Percentiles rank a stretch among this genome's conserved stretches.
These are phyloP conservation scores for Coleophora flavipennella DNA, from an alignment of 2,888 invertebrate species.

Conservation along the genomic window DNA sequence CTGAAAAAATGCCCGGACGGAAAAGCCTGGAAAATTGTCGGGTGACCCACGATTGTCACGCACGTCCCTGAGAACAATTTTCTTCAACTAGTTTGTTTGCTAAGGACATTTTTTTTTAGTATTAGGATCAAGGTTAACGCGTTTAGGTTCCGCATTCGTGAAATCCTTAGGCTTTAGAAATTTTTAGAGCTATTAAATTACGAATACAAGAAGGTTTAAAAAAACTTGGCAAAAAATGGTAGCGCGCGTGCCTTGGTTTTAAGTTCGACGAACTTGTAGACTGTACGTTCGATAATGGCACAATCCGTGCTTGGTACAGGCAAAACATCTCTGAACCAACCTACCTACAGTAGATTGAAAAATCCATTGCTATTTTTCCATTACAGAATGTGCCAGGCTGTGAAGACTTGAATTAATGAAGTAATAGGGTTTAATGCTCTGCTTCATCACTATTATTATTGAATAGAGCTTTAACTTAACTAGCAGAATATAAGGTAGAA, in stretches of 20 bases:
- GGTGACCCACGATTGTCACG: too few relatives aligned
- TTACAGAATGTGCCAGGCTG: slow-evolving; percentile 27
- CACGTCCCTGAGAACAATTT: too few relatives aligned
- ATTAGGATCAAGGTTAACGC: too few relatives aligned
- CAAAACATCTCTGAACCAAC: not conserved
- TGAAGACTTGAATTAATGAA: slow-evolving; percentile 10
- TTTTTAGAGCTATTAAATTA: too few relatives aligned
- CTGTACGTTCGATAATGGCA: not conserved
- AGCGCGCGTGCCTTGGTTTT: not conserved
- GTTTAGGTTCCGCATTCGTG: too few relatives aligned
- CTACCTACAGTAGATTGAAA: not conserved
- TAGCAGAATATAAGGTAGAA: too few relatives aligned
- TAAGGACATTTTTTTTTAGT: too few relatives aligned
- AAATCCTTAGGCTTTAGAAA: too few relatives aligned
- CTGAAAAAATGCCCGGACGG: too few relatives aligned
- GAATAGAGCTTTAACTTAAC: not conserved
- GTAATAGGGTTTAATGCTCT: not conserved
- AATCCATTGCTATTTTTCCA: slow-evolving; percentile 14
- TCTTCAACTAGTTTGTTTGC: too few relatives aligned
- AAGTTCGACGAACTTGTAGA: slow-evolving; percentile 1
- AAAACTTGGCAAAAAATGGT: not conserved
- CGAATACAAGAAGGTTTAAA: too few relatives aligned
- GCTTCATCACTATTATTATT: not conserved
- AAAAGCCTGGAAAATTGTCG: too few relatives aligned
- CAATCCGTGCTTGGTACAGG: slow-evolving; percentile 11